Evolutionary conservation across 2,113 vertebrate genomes (phyloP), one percentile per base, ranked within the genome.

Genomic region (Mugil cephalus): DNA sequence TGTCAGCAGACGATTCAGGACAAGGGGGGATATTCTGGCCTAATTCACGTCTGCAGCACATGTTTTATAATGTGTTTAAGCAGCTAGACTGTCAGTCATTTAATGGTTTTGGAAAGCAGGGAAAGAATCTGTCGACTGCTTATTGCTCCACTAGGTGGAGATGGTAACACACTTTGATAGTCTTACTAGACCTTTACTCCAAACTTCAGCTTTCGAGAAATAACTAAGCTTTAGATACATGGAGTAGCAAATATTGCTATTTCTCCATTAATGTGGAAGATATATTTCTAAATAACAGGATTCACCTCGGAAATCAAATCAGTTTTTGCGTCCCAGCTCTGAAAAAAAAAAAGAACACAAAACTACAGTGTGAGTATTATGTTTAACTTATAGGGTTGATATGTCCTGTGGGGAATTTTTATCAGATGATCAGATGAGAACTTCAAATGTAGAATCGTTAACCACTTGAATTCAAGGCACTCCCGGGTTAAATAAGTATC

Each of bases 121-220:
- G 30, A 12, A 42, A 30, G 24, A 30, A 30, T 30, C 5, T 30
- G 24, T 3, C 2, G 24, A 30, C 24, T 30, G 14, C 39, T 61
- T 10, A 30, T 10, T 12, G 21, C 39, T 19, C 73, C 88, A 86
- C 78, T 83, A 89, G 88, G 59, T 66, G 88, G 90, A 9, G 86
- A 80, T 71, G 63, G 10, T 11, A 50, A 55, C 79, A 34, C 47
- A 81, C 10, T n/a, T 53, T 63, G 70, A 3, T 4, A 17, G 18
- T 54, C 6, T 1, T 4, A 1, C 6, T 17, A 42, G 9, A n/a
- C 10, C 40, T 18, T 34, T 21, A 9, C 9, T 12, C n/a, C 1
- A 14, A 0, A 8, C 4, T 47, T 19, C 30, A 3, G 17, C 7
- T 74, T 51, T 47, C 2, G 17, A 4, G 40, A 47, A 39, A 46